Base-by-base conservation (phyloP, 2,797 vertebrate genomes). In the Danio kyathit region DNA sequence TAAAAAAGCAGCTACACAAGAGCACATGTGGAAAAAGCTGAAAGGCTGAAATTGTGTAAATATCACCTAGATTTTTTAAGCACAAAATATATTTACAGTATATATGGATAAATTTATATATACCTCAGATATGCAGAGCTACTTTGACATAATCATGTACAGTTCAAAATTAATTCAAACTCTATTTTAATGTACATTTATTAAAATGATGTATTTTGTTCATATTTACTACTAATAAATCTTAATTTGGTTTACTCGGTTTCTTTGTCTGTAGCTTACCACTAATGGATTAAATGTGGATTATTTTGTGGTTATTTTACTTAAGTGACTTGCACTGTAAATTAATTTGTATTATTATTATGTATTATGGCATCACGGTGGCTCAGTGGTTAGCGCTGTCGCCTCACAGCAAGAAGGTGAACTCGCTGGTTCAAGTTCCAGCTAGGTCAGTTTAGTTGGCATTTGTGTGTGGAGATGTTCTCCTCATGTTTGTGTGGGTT, bases 71-170 rank as follows among this genome's bases (percentile, higher is more conserved):
- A 49, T 29, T 49, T 48, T 74, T 46, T 14, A 54, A 16, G 2
- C 13, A 43, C 5, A 43, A 5, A 10, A 4, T 38, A 40, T 51
- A 74, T 19, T 14, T 56, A 12, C 17, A 56, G 40, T 66, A 41
- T 5, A 66, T 29, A 29, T 29, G 29, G 3, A 29, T 29, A 29
- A 29, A 29, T 29, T 29, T 29, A 5, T 46, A 9, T 46, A 44
- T 19, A 66, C 41, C 12, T 71, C 19, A 41, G 11, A 56, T 40
- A 56, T 40, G 59, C 6, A 5, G 38, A 38, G 6, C 29, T 12
- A 41, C 46, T 74, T 74, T 29, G 3, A 59, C 17, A 71, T 16
- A 57, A 59, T 29, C 21, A 60, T 74, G 56, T 61, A 74, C 43
- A 74, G 43, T 48, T 60, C n/a, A 56, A 60, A 6, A 59, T 54